Conservation (phyloP, 2,113 vertebrate genomes). For the Henicopernis longicauda region DNA sequence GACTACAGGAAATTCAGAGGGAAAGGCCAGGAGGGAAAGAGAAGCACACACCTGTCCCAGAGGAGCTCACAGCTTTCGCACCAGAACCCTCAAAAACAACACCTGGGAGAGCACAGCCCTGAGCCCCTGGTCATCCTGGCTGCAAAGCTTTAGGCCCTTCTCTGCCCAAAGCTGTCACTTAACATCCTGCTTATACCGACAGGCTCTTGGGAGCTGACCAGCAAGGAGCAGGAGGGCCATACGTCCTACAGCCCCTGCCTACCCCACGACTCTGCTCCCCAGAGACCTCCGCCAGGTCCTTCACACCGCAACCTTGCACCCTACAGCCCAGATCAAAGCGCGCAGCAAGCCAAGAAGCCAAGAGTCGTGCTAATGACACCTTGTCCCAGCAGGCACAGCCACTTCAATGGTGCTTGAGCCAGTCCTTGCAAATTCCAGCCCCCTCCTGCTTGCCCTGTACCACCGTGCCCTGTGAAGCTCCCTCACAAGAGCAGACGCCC, state of each 20-base stretch:
- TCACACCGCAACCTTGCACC: background rate
- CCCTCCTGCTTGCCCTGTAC: fast-evolving
- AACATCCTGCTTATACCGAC: fast-evolving
- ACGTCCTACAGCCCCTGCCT: background rate
- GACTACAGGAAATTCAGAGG: background rate
- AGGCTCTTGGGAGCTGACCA: fast-evolving
- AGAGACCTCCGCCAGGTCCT: background rate
- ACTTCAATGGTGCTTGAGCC: fast-evolving
- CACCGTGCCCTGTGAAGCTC: background rate
- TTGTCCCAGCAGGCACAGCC: background rate
- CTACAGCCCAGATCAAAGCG: background rate
- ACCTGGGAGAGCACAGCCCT: background rate
- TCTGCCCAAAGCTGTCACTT: background rate
- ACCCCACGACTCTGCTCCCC: background rate
- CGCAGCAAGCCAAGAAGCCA: background rate
- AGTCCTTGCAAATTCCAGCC: background rate
- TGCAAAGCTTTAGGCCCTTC: fast-evolving
- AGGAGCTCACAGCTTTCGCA: background rate
- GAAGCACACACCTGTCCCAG: background rate
- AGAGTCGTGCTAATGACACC: background rate
- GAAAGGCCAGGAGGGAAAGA: background rate
- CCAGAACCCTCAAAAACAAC: background rate
- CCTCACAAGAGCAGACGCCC: background rate
- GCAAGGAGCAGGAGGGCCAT: background rate
- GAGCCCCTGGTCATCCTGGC: background rate